Base-by-base conservation (phyloP, 2,888 invertebrate genomes). In the Drosophila demipolita region DNA sequence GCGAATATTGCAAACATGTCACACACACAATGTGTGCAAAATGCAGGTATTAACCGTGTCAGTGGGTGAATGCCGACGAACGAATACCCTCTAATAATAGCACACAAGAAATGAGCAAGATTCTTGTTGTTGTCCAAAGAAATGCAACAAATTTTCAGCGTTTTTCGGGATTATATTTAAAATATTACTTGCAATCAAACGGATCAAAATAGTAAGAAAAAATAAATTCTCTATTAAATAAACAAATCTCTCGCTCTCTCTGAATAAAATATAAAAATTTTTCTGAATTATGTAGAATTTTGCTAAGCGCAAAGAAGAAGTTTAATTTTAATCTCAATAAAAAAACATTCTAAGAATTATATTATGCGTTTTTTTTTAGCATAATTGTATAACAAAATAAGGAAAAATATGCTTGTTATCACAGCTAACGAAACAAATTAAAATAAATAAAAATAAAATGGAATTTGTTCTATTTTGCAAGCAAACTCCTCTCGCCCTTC, bases 1-100 rank as follows among this genome's bases (percentile, higher is more conserved):
- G 52, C 57, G 63, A 50, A 57, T 64, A 65, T 63, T 55, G 68
- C 73, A 75, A 70, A 65, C 67, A 78, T 53, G 55, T 20, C 38
- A 54, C 53, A 72, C 54, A 63, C 54, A n/a, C 23, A 55, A 55
- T 26, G 54, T 26, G n/a, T 26, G n/a, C 26, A 26, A 38, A 38
- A 29, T 29, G 29, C 55, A 15, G 12, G 35, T 23, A 11, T 20
- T 2, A 6, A 35, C 9, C 4, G 7, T 5, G 15, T 6, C 12
- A 38, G 4, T n/a, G 2, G 7, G 0, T 1, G 8, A 36, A 7
- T 38, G 4, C 11, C 6, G 26, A 7, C 3, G 17, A 7, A 17
- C 4, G 15, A 8, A 55, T 55, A 38, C 54, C 8, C 54, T 29
- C 20, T 15, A 52, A 3, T 2, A 17, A 40, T 4, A 17, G 3